Conservation (phyloP, 2,888 invertebrate genomes). For the Conomelus anceps region DNA sequence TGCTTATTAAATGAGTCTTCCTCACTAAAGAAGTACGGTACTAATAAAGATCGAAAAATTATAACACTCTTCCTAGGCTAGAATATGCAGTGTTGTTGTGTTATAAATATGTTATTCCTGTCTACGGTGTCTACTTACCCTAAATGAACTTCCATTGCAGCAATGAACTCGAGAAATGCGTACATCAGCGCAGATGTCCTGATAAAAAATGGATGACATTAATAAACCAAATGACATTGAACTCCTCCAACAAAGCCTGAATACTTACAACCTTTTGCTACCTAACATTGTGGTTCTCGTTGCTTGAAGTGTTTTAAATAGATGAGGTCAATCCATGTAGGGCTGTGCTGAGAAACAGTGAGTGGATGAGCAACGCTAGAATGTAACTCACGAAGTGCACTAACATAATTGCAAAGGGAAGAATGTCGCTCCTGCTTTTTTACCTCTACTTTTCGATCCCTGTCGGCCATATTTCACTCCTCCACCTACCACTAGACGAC, state of each 20-base stretch:
- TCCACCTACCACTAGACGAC: neutral
- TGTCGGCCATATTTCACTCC: neutral
- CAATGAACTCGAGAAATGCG: neutral
- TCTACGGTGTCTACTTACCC: neutral
- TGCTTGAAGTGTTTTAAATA: neutral
- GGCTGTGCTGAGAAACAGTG: neutral
- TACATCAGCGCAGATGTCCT: neutral
- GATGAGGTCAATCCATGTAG: neutral
- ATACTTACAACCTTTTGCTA: neutral
- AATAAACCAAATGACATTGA: neutral
- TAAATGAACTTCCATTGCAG: neutral
- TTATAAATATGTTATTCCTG: neutral
- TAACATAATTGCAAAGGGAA: neutral
- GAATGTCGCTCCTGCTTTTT: neutral
- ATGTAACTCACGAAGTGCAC: neutral
- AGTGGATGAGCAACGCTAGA: neutral
- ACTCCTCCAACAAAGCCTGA: neutral
- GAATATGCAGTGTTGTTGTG: too few species aligned
- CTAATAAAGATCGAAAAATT: neutral
- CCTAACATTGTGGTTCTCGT: neutral
- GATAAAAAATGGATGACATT: neutral
- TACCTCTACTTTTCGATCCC: neutral
- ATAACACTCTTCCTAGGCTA: neutral
- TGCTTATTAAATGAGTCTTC: too few species aligned
- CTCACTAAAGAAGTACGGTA: too few species aligned